A percentile compares a stretch with the other conserved stretches of the same genome.
phyloP scores from a whole-genome alignment of 2,797 vertebrate genomes.

The Cuculus canorus region DNA sequence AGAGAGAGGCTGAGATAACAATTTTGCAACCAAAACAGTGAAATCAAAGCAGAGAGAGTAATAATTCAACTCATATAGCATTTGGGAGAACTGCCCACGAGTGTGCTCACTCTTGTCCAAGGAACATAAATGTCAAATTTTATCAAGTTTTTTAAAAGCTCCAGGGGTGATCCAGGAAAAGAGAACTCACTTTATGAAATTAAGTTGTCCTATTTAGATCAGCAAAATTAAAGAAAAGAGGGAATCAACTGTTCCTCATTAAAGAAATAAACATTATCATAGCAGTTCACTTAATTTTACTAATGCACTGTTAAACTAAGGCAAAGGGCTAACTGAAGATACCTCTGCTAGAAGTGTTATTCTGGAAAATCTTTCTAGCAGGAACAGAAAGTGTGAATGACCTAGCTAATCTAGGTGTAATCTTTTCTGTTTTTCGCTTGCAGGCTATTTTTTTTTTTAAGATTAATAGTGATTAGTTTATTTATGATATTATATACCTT shows the following conservation, averaged over 20 bases:
- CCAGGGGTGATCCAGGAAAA: not conserved
- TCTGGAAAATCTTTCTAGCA: not conserved
- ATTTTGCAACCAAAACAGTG: not conserved
- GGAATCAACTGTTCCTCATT: not conserved
- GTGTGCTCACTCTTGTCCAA: not conserved
- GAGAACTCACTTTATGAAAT: not conserved
- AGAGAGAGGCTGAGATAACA: not conserved
- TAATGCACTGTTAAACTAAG: not conserved
- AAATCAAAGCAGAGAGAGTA: not conserved
- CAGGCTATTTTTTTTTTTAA: not conserved
- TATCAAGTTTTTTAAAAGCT: not conserved
- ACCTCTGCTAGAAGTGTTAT: not conserved
- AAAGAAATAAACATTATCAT: not conserved
- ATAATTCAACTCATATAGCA: not conserved
- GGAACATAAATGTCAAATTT: not conserved
- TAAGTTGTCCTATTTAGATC: not conserved
- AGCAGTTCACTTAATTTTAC: not conserved
- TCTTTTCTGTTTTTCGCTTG: not conserved
- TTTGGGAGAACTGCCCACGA: not conserved
- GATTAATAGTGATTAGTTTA: not conserved
- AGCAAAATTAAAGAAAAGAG: not conserved
- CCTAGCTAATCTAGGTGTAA: not conserved
- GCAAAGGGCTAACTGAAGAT: not conserved
- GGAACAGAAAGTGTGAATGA: accelerated
- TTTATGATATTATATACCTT: not conserved